A percentile compares a stretch with the other conserved stretches of the same genome.
Conservation (phyloP, 1,140 invertebrate genomes). For the Rhagoletis pomonella region DNA sequence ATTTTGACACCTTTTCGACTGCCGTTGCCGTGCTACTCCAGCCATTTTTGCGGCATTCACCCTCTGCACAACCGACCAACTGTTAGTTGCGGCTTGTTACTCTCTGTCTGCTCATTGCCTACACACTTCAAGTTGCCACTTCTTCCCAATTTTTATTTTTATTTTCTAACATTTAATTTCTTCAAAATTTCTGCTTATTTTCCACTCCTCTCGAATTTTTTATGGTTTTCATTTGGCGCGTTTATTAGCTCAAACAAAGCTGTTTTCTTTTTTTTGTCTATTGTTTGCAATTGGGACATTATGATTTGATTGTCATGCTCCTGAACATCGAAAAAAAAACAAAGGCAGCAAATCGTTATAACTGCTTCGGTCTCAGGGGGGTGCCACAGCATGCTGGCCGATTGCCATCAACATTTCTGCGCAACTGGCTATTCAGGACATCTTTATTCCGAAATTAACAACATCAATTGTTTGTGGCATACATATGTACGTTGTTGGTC, state of each 20-base stretch:
- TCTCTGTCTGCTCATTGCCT: neutral
- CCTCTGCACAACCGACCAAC: neutral
- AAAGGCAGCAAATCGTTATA: neutral
- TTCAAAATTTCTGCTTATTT: neutral
- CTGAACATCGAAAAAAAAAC: neutral
- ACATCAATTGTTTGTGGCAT: neutral
- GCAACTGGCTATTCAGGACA: neutral
- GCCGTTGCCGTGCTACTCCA: conserved; percentile 32
- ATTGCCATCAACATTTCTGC: conserved; percentile 46
- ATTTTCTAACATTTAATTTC: conserved; percentile 28
- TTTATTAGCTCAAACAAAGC: conserved; percentile 52
- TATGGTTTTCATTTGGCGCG: conserved; percentile 52
- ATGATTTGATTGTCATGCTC: conserved; percentile 41
- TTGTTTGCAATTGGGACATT: conserved; percentile 48
- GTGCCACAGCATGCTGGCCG: conserved; percentile 46
- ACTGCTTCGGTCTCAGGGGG: conserved; percentile 18
- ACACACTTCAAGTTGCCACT: neutral
- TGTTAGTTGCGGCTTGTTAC: conserved; percentile 4
- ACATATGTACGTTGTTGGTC: neutral
- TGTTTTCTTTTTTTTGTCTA: neutral
- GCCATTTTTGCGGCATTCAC: neutral
- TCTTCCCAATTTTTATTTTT: neutral
- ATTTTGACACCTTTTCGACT: conserved; percentile 51
- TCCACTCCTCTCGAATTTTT: conserved; percentile 34
- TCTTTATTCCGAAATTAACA: conserved; percentile 45